Evolutionary conservation across 2,797 vertebrate species (phyloP).

Genomic region (Holocentrus rufus): DNA sequence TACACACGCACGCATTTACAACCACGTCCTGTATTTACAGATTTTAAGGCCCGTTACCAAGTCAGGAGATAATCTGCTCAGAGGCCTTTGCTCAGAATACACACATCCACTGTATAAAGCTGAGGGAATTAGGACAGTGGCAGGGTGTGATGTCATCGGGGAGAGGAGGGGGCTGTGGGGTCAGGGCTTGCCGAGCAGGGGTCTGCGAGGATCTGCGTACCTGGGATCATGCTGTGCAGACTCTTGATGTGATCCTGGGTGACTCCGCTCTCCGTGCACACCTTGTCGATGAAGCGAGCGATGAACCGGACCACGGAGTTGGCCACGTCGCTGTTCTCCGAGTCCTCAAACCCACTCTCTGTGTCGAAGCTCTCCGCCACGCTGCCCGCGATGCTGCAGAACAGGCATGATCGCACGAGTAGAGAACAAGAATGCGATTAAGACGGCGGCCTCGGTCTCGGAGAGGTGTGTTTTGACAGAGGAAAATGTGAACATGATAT

Average conservation of each 20-base stretch:
- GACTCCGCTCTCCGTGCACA: slow-evolving; percentile 97
- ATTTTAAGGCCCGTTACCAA: slow-evolving; percentile 54
- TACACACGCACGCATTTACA: slow-evolving; percentile 36
- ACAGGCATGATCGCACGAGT: slow-evolving; percentile 29
- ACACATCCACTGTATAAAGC: slow-evolving; percentile 34
- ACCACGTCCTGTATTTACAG: slow-evolving; percentile 54
- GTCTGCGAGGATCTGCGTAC: slow-evolving; percentile 69
- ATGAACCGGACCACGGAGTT: slow-evolving; percentile 94
- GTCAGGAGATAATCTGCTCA: slow-evolving; percentile 67
- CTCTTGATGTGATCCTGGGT: slow-evolving; percentile 98
- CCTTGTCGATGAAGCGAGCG: slow-evolving; percentile 97
- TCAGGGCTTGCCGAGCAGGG: neutral
- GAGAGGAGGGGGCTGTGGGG: slow-evolving; percentile 10
- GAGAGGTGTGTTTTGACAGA: slow-evolving; percentile 37
- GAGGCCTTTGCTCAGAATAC: slow-evolving; percentile 53
- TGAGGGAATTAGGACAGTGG: slow-evolving; percentile 51
- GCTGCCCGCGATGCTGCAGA: slow-evolving; percentile 93
- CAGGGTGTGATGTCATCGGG: slow-evolving; percentile 5
- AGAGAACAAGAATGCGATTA: slow-evolving; percentile 28
- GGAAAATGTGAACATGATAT: slow-evolving; percentile 28
- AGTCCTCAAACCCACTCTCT: slow-evolving; percentile 98
- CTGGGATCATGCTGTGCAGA: slow-evolving; percentile 99
- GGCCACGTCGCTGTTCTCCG: slow-evolving; percentile 92
- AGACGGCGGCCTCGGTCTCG: neutral
- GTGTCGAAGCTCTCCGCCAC: slow-evolving; percentile 99